Base-by-base conservation (phyloP, 30 jellyfish, hydroid and myxozoan genomes). In the Pseudorhiza aurosa region DNA sequence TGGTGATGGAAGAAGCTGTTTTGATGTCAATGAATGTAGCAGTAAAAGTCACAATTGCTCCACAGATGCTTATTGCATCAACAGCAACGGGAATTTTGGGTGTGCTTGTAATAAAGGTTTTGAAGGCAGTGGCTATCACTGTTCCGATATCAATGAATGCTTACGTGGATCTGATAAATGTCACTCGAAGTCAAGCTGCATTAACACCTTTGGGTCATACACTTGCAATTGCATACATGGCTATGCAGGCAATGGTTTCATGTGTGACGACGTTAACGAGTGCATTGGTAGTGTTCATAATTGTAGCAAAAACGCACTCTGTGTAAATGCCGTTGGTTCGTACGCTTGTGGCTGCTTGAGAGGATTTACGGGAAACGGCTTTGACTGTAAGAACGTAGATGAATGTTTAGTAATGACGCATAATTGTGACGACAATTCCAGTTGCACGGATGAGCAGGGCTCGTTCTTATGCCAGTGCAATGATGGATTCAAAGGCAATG, bases 351-450 rank as follows among this genome's bases (percentile, higher is more conserved):
- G 9, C 2, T 77, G 96, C 40, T 19, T 39, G 22, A 18, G 51
- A 8, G 96, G 96, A 17, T 87, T 25, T 45, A 18, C 6, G 22
- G 97, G 97, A 0, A 36, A 88, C 56, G 97, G 97, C 18, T 2
- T 35, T 7, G 31, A 30, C 0, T 88, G 97, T 70, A 62, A 15
- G 58, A 94, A 87, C 31, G 40, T 77, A 7, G 67, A 87, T 69
- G 96, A 87, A 57, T 87, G 96, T 45, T 18, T 30, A 1, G 28
- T 15, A 7, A 43, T 25, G 11, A 43, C 43, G 8, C 80, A 83
- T 28, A 72, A 70, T 35, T 83, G 95, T 46, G 62, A 68, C 42
- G 1, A 11, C 11, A 10, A 70, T 1, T 88, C 88, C 5, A 6
- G 15, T 12, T 83, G 95, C 55, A 57, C 7, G 10, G 72, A 83